A percentile compares a stretch with the other conserved stretches of the same genome.
Conservation (phyloP, 2,113 vertebrate species). For the Sardina pilchardus region DNA sequence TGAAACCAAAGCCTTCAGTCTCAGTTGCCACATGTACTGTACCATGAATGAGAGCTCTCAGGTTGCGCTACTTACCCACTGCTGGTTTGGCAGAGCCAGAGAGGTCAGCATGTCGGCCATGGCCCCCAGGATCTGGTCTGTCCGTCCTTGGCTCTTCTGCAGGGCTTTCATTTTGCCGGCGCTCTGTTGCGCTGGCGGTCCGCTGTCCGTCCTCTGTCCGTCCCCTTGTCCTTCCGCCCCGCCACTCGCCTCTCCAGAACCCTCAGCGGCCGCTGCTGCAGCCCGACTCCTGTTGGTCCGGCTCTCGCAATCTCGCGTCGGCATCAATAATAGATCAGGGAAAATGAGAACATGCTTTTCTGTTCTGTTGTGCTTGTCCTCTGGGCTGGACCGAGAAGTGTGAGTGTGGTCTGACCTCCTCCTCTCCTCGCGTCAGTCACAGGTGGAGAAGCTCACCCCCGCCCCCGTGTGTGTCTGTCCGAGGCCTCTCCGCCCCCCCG, state of each 20-base stretch:
- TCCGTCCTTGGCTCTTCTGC: constrained; percentile 74
- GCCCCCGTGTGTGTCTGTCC: not conserved
- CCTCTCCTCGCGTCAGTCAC: not conserved
- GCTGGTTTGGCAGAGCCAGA: constrained; percentile 75
- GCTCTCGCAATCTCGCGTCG: constrained; percentile 55
- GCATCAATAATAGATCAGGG: constrained; percentile 57
- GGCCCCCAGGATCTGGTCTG: constrained; percentile 82
- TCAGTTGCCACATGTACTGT: not conserved
- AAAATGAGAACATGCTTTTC: constrained; percentile 49
- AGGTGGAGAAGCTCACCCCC: not conserved
- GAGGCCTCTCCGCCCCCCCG: not conserved
- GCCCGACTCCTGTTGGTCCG: constrained; percentile 45
- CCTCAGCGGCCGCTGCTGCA: constrained; percentile 48
- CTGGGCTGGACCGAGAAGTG: not conserved
- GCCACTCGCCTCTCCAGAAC: constrained; percentile 41
- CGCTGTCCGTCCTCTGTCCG: not conserved
- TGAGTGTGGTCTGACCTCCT: not conserved
- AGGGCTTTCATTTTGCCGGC: constrained; percentile 73
- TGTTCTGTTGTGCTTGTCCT: constrained; percentile 9
- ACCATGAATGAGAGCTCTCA: not conserved
- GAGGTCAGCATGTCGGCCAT: constrained; percentile 82
- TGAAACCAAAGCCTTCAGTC: not conserved
- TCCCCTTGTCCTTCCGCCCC: constrained; percentile 19
- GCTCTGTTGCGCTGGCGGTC: not conserved
- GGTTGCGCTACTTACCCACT: constrained; percentile 71